Evolutionary conservation across 2,113 vertebrate genomes (phyloP).

Genomic region (Gobio gobio): DNA sequence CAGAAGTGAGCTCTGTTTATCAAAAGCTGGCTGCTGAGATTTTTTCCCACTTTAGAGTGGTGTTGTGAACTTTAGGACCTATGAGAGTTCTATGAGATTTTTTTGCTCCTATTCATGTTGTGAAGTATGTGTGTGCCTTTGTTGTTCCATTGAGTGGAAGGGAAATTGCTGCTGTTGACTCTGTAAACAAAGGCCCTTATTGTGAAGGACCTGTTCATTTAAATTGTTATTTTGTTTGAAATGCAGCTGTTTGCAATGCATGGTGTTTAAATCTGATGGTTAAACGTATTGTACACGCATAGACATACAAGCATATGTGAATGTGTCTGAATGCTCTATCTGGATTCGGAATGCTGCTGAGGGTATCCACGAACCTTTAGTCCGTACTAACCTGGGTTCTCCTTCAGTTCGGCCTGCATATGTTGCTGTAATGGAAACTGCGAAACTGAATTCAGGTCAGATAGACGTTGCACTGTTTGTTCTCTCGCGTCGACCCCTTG

Average conservation of each 20-base stretch:
- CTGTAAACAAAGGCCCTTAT: slow-evolving; percentile 11
- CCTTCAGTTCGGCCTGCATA: neutral
- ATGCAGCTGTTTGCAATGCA: slow-evolving; percentile 15
- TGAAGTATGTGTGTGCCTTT: neutral
- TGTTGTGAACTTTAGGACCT: slow-evolving; percentile 7
- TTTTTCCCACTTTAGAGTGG: neutral
- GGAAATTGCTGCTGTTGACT: slow-evolving; percentile 32
- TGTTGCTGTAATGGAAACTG: neutral
- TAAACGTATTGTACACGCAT: neutral
- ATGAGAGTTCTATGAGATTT: neutral
- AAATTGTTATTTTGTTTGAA: slow-evolving; percentile 3
- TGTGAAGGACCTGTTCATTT: slow-evolving; percentile 14
- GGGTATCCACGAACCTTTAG: neutral
- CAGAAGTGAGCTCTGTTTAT: neutral
- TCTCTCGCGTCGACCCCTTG: neutral
- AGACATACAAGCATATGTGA: neutral
- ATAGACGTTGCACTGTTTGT: slow-evolving; percentile 12
- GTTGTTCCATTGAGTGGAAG: slow-evolving; percentile 6
- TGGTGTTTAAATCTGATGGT: neutral
- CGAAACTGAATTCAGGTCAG: slow-evolving; percentile 22
- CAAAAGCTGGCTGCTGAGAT: neutral
- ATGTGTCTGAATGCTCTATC: neutral
- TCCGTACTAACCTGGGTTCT: neutral
- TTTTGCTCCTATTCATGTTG: neutral
- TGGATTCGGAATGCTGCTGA: neutral